phyloP scores from a whole-genome alignment of 2,797 vertebrate species.

The Rhinogobio ventralis region DNA sequence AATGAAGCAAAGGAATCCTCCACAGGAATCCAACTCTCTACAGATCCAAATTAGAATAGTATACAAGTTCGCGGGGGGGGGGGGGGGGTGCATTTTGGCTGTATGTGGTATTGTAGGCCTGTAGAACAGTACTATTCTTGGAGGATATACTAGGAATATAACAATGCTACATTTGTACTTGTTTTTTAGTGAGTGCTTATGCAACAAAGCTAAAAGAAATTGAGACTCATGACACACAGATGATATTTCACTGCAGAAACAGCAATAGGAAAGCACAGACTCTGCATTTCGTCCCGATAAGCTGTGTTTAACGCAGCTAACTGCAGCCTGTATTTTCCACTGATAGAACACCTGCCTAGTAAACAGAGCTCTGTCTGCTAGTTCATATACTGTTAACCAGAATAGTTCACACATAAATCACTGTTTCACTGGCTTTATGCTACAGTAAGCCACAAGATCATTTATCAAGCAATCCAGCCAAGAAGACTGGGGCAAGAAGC shows the following conservation, averaged over 20 bases:
- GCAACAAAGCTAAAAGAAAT: background rate
- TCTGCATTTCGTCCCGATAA: conserved; percentile 5
- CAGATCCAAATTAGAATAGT: conserved; percentile 71
- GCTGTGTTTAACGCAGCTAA: conserved; percentile 5
- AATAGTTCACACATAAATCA: background rate
- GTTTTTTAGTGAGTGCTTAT: background rate
- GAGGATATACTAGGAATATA: conserved; percentile 55
- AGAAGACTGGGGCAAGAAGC: conserved; percentile 25
- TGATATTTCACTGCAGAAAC: background rate
- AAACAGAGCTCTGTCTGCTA: background rate
- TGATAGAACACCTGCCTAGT: conserved; percentile 3
- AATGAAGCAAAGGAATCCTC: conserved; percentile 41
- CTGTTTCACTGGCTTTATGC: conserved; percentile 3
- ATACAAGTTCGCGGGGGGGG: conserved; percentile 63
- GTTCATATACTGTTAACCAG: conserved; percentile 1
- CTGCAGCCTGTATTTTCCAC: conserved; percentile 11
- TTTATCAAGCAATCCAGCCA: conserved; percentile 40
- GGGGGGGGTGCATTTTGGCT: conserved; percentile 58
- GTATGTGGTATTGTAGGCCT: conserved; percentile 60
- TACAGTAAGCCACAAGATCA: conserved; percentile 1
- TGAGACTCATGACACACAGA: background rate
- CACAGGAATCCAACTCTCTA: conserved; percentile 62
- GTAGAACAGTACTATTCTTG: conserved; percentile 47
- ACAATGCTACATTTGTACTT: conserved; percentile 24
- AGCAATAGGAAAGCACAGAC: conserved; percentile 12